Base-by-base conservation (phyloP, 2,888 invertebrate genomes). In the Nycteola revayana region DNA sequence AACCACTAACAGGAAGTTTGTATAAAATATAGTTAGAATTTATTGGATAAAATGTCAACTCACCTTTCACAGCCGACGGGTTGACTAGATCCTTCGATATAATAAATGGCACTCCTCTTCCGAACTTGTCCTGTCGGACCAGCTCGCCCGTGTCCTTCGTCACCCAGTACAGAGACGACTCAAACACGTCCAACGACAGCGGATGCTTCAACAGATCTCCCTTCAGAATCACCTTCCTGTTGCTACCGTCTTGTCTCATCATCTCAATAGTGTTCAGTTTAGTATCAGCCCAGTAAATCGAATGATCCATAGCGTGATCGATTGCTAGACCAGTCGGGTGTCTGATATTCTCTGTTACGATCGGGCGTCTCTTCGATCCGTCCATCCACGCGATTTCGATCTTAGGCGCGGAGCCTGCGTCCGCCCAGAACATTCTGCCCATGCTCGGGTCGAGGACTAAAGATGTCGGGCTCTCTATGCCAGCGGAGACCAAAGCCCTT, bases 331-430 rank as follows among this genome's bases (percentile, higher is more conserved):
- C 97, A 0, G 96, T 92, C 0, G 99, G 99, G 63, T 95, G 94
- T 10, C 96, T 91, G 11, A 99, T 91, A 41, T 92, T 92, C 41
- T 96, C 96, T 0, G 94, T 93, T 4, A 98, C 93, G 1, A 99
- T 75, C 0, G 94, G 92, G 32, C 94, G 90, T 1, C 98, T 91
- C 70, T 96, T 95, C 0, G 94, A 95, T 0, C 99, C 99, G 67
- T 98, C 98, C 97, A 99, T 96, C 97, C 98, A 98, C 1, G 97
- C 92, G 2, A 94, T 92, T 75, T 98, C 98, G 43, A 99, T 97
- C 79, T 98, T 98, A 0, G 97, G 96, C 1, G 93, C 93, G 0
- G 94, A 93, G 3, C 98, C 97, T 0, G 95, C 94, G 75, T 99
- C 98, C 0, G 97, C 92, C 98, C 98, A 99, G 81, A 95, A 96